phyloP scores from a whole-genome alignment of 2,797 vertebrate genomes.

The Acanthiza pusilla region DNA sequence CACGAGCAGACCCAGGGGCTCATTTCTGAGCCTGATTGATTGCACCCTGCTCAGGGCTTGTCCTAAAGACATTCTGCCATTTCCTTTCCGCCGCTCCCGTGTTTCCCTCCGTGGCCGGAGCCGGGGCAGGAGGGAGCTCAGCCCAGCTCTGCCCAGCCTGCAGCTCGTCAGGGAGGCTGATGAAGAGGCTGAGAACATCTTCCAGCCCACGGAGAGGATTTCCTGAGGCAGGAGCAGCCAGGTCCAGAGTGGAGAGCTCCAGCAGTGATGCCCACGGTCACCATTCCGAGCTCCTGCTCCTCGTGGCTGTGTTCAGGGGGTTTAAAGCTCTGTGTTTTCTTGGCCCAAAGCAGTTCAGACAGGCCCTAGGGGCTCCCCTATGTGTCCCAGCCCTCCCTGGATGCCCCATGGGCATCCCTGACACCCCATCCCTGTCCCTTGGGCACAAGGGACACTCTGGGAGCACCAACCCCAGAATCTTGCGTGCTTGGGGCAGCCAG shows the following conservation, averaged over 20 bases:
- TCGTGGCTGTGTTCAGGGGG: background rate
- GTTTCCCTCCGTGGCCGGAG: background rate
- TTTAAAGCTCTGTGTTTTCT: background rate
- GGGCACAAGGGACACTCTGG: background rate
- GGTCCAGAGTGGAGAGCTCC: background rate
- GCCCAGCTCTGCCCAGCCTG: background rate
- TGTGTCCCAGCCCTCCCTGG: background rate
- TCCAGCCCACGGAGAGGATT: background rate
- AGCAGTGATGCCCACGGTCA: rapidly evolving
- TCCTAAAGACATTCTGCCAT: background rate
- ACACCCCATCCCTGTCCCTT: too few species aligned
- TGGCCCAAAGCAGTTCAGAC: background rate
- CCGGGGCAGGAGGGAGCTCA: background rate
- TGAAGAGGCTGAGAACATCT: background rate
- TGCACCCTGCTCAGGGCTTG: background rate
- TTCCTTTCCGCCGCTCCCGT: background rate
- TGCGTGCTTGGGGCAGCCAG: rapidly evolving
- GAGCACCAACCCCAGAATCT: rapidly evolving
- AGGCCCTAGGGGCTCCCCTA: background rate
- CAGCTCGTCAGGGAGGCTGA: background rate
- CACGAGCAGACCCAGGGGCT: background rate
- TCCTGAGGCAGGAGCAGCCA: background rate
- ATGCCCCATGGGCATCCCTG: background rate
- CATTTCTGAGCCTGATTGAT: conserved; percentile 42
- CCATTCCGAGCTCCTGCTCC: background rate